Base-by-base conservation (phyloP, 2,888 invertebrate species). In the Megamerina dolium region DNA sequence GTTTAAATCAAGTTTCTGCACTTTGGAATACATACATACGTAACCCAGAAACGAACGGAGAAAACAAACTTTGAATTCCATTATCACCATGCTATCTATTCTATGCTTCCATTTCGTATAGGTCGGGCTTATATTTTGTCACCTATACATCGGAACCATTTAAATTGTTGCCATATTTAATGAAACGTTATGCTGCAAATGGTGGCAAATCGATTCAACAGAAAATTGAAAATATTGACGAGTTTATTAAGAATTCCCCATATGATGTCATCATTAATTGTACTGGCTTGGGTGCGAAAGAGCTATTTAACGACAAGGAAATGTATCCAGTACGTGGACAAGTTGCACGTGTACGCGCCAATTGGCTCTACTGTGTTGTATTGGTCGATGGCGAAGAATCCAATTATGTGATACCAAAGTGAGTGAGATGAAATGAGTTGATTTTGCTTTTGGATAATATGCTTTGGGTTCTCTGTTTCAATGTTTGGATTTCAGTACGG, bases 361-460 rank as follows among this genome's bases (percentile, higher is more conserved):
- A 83, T 1, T 85, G 85, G 82, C 56, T 81, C 3, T 79, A 75
- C 48, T 70, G 76, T 36, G 73, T 70, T 2, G 55, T 82, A n/a
- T 49, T 82, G 2, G 80, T 80, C 48, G 78, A 80, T 39, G 74
- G 76, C 48, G 74, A 75, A 23, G 73, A 74, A 41, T 80, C 80
- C 21, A 75, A 79, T 60, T 89, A 89, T 56, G 77, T 89, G 10
- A 82, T 90, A 63, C 85, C 87, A 12, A 89, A 88, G 87, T 87
- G 73, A 74, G 74, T 66, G 48, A 9, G 14, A 34, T 23, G n/a
- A 20, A 20, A 34, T 12, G 2, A 2, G n/a, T n/a, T n/a, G n/a
- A n/a, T n/a, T n/a, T n/a, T n/a, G n/a, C n/a, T n/a, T n/a, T n/a
- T n/a, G n/a, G n/a, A n/a, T n/a, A n/a, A n/a, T n/a, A n/a, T n/a